Percentiles rank a stretch among this genome's conserved stretches.
Conservation (phyloP, 1,140 invertebrate species). For the Drosophila ficusphila region DNA sequence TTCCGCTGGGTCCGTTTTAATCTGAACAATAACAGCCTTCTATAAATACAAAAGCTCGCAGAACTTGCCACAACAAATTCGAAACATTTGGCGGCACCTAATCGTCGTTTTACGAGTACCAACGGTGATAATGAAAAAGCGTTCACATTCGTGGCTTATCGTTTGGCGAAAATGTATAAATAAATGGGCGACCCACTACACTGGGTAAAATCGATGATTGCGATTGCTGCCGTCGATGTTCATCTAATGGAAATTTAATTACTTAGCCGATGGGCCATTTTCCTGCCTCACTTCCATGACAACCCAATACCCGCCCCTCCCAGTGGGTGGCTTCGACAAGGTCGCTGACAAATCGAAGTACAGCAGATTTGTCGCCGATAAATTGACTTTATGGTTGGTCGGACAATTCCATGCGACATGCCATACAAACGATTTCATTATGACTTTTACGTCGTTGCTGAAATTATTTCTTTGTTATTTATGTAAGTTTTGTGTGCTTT, state of each 20-base stretch:
- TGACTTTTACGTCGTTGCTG: slow-evolving; percentile 21
- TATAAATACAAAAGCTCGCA: slow-evolving; percentile 12
- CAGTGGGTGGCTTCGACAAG: slow-evolving; percentile 15
- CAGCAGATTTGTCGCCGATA: slow-evolving; percentile 20
- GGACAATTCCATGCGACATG: slow-evolving; percentile 8
- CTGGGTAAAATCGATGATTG: slow-evolving; percentile 30
- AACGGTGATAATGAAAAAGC: slow-evolving; percentile 28
- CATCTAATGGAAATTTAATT: slow-evolving; percentile 40
- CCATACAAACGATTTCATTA: slow-evolving; percentile 65
- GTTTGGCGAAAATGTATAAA: slow-evolving; percentile 26
- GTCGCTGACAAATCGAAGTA: slow-evolving; percentile 36
- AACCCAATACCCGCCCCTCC: background rate
- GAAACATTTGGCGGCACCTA: slow-evolving; percentile 5
- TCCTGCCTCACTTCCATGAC: background rate
- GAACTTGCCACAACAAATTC: slow-evolving; percentile 11
- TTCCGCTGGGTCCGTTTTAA: background rate
- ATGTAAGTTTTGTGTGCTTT: slow-evolving; percentile 29
- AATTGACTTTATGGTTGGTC: slow-evolving; percentile 23
- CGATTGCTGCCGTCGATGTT: slow-evolving; percentile 11
- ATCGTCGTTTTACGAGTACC: slow-evolving; percentile 9
- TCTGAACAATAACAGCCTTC: background rate
- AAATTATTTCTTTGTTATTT: slow-evolving; percentile 15
- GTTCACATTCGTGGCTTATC: slow-evolving; percentile 45
- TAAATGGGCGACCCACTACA: slow-evolving; percentile 18
- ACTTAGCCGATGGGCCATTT: background rate